A percentile compares a stretch with the other conserved stretches of the same genome.
Evolutionary conservation across 2,888 invertebrate genomes (phyloP).

Genomic region (Chymomyza procnemis): DNA sequence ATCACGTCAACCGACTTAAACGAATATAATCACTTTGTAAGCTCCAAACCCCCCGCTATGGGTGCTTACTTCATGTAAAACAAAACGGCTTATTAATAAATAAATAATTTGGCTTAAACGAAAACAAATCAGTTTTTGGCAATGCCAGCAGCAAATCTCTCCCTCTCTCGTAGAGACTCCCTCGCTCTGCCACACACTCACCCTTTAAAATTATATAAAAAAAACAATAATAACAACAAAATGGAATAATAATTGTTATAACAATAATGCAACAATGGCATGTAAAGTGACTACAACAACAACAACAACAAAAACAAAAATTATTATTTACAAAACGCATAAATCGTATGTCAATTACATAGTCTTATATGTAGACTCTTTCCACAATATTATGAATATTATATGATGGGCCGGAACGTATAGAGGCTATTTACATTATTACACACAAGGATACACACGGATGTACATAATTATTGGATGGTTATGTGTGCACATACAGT

Average conservation of each 20-base stretch:
- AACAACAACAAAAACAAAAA: neutral
- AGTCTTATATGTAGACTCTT: constrained; percentile 15
- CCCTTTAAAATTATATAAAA: too few relatives aligned
- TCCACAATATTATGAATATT: constrained; percentile 38
- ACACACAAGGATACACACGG: neutral
- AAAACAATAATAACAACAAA: neutral
- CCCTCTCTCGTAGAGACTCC: too few relatives aligned
- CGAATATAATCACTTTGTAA: neutral
- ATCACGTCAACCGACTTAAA: neutral
- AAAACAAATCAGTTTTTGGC: constrained; percentile 6
- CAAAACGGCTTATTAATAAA: neutral
- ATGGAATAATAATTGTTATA: neutral
- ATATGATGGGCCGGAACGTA: neutral
- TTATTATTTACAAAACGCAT: constrained; percentile 26
- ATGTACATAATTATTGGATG: too few relatives aligned
- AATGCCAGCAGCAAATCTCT: neutral
- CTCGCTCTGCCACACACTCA: too few relatives aligned
- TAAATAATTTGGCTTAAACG: constrained; percentile 11
- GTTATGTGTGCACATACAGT: too few relatives aligned
- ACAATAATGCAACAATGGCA: neutral
- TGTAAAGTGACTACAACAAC: neutral
- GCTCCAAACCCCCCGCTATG: neutral
- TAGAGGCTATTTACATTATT: constrained; percentile 8
- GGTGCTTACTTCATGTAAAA: neutral
- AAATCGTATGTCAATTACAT: constrained; percentile 67